Conservation (phyloP, 2,797 vertebrate species). For the Nannoperca obscura region DNA sequence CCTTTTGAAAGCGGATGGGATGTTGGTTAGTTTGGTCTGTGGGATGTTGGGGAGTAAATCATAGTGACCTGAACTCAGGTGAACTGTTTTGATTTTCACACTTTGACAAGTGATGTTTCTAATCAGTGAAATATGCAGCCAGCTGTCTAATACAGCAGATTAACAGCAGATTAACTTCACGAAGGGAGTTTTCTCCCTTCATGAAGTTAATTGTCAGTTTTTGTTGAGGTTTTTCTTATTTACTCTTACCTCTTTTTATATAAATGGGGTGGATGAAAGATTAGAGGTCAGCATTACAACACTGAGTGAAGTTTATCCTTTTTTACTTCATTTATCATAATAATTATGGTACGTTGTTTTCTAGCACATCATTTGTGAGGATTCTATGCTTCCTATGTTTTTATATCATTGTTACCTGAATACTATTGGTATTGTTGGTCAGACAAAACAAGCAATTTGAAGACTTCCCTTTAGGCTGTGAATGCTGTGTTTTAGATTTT, state of each 20-base stretch:
- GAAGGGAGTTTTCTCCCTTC: not conserved
- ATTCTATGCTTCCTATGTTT: not conserved
- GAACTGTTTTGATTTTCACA: conserved; percentile 32
- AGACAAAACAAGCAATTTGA: not conserved
- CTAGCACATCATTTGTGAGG: not conserved
- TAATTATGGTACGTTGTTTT: not conserved
- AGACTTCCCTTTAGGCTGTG: not conserved
- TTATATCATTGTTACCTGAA: not conserved
- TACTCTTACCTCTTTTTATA: not conserved
- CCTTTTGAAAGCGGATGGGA: conserved; percentile 33
- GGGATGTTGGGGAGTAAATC: conserved; percentile 37
- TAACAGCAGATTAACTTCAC: too few species aligned
- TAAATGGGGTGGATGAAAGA: not conserved
- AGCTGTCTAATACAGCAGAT: not conserved
- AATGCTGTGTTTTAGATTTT: not conserved
- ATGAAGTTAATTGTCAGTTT: too few species aligned
- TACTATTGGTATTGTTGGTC: not conserved
- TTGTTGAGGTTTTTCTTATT: not conserved
- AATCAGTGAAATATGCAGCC: not conserved
- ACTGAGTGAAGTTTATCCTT: not conserved
- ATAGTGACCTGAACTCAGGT: conserved; percentile 31
- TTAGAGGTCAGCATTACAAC: not conserved
- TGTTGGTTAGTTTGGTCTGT: conserved; percentile 35
- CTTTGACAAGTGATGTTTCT: conserved; percentile 18
- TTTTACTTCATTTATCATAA: not conserved